phyloP scores from a whole-genome alignment of 2,888 invertebrate species.

The Lordiphosa andalusiaca region DNA sequence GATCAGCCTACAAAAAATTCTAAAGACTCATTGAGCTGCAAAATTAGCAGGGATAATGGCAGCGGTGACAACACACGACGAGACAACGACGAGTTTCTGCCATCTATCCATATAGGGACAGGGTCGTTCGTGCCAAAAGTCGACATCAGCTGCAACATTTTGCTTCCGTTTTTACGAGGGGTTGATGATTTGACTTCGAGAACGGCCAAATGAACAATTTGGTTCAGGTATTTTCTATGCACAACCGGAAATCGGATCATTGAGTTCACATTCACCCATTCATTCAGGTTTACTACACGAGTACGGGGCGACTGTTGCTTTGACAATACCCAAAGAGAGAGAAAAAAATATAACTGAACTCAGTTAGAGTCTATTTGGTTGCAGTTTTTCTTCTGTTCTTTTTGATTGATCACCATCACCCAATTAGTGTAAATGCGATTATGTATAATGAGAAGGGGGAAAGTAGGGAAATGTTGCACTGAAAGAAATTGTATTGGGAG shows the following conservation, averaged over 20 bases:
- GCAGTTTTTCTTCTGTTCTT: constrained; percentile 22
- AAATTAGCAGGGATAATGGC: constrained; percentile 77
- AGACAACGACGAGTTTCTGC: constrained; percentile 13
- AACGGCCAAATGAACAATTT: constrained; percentile 62
- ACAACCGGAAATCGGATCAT: constrained; percentile 72
- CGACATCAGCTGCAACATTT: constrained; percentile 58
- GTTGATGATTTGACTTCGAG: constrained; percentile 23
- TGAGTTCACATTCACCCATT: constrained; percentile 54
- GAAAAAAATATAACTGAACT: constrained; percentile 8
- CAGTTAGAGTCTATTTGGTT: constrained; percentile 11
- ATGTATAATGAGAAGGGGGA: constrained; percentile 58
- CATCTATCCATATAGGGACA: constrained; percentile 24
- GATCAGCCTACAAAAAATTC: constrained; percentile 43
- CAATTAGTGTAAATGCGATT: constrained; percentile 75
- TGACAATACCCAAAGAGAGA: constrained; percentile 40
- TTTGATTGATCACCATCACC: constrained; percentile 75
- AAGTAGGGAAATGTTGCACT: constrained; percentile 31
- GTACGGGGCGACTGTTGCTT: constrained; percentile 45
- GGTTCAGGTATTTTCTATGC: constrained; percentile 55
- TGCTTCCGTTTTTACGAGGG: constrained; percentile 61
- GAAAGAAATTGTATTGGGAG: background rate
- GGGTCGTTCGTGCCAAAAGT: constrained; percentile 55
- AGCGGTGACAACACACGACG: constrained; percentile 68
- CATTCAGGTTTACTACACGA: constrained; percentile 43
- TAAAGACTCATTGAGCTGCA: constrained; percentile 70